Evolutionary conservation across 2,888 invertebrate genomes (phyloP).

Genomic region (Dexiosoma caninum): DNA sequence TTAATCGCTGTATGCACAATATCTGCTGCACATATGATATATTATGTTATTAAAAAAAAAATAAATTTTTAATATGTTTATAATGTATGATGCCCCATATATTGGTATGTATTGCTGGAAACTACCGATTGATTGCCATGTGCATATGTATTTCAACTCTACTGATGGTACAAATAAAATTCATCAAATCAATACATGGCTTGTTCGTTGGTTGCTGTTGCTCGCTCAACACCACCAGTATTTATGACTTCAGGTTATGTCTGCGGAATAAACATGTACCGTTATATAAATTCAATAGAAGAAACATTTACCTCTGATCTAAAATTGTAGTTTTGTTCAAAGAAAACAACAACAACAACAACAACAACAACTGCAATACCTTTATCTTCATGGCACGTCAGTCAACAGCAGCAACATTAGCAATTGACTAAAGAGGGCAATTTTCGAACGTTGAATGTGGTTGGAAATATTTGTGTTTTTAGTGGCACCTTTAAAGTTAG

Average conservation of each 20-base stretch:
- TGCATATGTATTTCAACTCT: not conserved
- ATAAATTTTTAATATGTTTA: not conserved
- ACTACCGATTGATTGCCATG: conserved; percentile 33
- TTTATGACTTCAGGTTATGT: conserved; percentile 58
- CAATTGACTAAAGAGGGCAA: conserved; percentile 16
- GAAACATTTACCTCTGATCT: conserved; percentile 29
- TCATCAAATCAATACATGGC: not conserved
- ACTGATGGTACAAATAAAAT: not conserved
- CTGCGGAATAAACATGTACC: conserved; percentile 54
- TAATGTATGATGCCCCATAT: conserved; percentile 7
- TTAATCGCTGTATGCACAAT: no score
- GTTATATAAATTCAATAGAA: conserved; percentile 39
- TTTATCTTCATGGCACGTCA: not conserved
- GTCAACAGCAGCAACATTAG: conserved; percentile 22
- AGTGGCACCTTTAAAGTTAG: not conserved
- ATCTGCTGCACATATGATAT: not conserved
- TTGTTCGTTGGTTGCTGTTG: not conserved
- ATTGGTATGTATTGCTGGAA: not conserved
- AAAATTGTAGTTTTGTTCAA: conserved; percentile 35
- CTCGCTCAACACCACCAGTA: not conserved
- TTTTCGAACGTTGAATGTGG: conserved; percentile 26
- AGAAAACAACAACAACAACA: conserved; percentile 14
- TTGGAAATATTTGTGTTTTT: not conserved
- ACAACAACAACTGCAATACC: not conserved
- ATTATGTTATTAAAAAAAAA: not conserved